A percentile compares a stretch with the other conserved stretches of the same genome.
These are phyloP conservation scores for Polypedilum pembai DNA, from an alignment of 1,140 invertebrate species.

Conservation along the genomic window DNA sequence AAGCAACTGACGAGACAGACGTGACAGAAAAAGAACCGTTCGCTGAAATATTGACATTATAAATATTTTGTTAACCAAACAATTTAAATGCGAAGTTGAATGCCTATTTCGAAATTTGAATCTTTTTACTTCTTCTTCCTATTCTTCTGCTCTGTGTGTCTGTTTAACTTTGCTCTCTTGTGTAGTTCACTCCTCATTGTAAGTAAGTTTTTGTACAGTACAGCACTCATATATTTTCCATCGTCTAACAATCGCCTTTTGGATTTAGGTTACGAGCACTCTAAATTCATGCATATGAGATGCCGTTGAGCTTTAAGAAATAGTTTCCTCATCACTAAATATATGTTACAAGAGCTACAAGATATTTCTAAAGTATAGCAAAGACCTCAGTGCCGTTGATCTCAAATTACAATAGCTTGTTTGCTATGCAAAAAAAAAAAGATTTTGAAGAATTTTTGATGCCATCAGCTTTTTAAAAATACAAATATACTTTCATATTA, in stretches of 20 bases:
- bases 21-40: not conserved
- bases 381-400: no score
- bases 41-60: not conserved
- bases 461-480: no score
- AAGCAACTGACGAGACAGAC: not conserved
- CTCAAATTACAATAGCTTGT: no score
- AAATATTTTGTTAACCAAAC: not conserved
- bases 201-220: not conserved
- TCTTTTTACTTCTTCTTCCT: not conserved
- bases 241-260: not conserved
- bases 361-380: not conserved
- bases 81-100: not conserved
- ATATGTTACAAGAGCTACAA: not conserved
- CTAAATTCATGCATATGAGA: not conserved
- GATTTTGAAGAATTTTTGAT: no score
- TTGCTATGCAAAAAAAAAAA: no score
- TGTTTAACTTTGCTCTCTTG: not conserved
- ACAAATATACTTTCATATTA: no score
- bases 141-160: not conserved
- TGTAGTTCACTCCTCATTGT: not conserved
- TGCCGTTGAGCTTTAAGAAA: not conserved
- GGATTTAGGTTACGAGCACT: not conserved
- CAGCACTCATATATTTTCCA: not conserved
- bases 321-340: not conserved
- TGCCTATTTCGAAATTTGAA: no score